Percentiles rank a stretch among this genome's conserved stretches.
Evolutionary conservation across 2,888 invertebrate species (phyloP).

Genomic region (Morpho deidamia): DNA sequence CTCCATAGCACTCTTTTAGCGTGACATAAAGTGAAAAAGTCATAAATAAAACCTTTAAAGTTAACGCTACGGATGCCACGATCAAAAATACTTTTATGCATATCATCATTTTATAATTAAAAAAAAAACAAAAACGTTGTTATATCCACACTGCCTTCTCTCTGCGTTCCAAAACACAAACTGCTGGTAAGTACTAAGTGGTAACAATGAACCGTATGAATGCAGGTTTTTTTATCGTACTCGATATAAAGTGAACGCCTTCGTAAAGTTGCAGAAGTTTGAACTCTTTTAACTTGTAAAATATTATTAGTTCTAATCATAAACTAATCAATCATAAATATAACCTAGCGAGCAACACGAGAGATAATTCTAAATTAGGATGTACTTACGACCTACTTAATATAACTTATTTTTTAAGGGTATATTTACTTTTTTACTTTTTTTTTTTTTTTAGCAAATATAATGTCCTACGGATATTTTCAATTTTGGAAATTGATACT

Average conservation of each 20-base stretch:
- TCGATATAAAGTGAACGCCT: background rate
- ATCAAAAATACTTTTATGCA: constrained; percentile 42
- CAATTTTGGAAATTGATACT: no score
- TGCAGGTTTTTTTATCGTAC: constrained; percentile 28
- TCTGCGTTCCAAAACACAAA: constrained; percentile 14
- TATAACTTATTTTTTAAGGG: no score
- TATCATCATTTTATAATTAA: background rate
- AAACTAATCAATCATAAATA: no score
- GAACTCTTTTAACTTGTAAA: background rate
- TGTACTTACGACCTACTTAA: no score
- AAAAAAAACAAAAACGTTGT: constrained; percentile 1
- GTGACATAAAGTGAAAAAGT: constrained; percentile 50
- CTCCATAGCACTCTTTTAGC: constrained; percentile 14
- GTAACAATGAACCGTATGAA: constrained; percentile 30
- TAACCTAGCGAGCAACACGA: no score
- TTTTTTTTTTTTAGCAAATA: no score
- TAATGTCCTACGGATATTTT: no score
- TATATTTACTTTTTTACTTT: no score
- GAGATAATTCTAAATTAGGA: no score
- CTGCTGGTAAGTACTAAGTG: constrained; percentile 3
- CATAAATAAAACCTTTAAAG: constrained; percentile 59
- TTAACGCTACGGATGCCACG: constrained; percentile 62
- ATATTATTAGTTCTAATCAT: background rate
- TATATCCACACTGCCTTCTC: constrained; percentile 6
- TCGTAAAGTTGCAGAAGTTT: constrained; percentile 3